These are phyloP conservation scores for Drosophila chauvacae DNA, from an alignment of 1,140 invertebrate genomes.

Conservation along the genomic window DNA sequence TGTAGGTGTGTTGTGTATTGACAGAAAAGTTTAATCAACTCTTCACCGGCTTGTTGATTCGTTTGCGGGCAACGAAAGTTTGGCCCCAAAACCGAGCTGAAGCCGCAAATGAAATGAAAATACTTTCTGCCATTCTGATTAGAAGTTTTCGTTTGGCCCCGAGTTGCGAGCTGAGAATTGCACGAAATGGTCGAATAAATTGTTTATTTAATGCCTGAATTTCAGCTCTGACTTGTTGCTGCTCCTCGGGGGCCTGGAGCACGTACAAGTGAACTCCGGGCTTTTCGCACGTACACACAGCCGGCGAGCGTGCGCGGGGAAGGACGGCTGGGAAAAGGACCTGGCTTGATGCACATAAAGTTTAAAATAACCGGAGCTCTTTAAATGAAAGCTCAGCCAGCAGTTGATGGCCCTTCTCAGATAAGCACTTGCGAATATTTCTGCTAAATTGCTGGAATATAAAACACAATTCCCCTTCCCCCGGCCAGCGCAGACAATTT, in stretches of 20 bases:
- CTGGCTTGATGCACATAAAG: constrained; percentile 23
- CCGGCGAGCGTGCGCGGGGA: not conserved
- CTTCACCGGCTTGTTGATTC: constrained; percentile 11
- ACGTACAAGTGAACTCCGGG: constrained; percentile 22
- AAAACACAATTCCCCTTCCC: constrained; percentile 28
- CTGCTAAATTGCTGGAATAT: constrained; percentile 44
- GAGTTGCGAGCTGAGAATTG: constrained; percentile 30
- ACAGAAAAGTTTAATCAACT: constrained; percentile 45
- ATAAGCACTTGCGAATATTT: constrained; percentile 39
- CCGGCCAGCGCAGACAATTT: constrained; percentile 25
- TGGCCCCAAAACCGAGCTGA: constrained; percentile 15
- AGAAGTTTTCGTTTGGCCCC: constrained; percentile 31
- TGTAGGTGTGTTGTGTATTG: constrained; percentile 21
- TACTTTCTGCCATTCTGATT: constrained; percentile 45
- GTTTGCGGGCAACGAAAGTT: constrained; percentile 33
- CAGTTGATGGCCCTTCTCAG: constrained; percentile 38
- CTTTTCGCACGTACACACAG: constrained; percentile 43
- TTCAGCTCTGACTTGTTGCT: constrained; percentile 38
- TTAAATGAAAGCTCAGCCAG: constrained; percentile 27
- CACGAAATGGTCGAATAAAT: constrained; percentile 51
- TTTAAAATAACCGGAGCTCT: constrained; percentile 30
- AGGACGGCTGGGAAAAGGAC: constrained; percentile 6
- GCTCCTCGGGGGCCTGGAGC: constrained; percentile 5
- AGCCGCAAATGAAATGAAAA: constrained; percentile 43
- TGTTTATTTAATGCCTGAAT: constrained; percentile 47